Percentiles rank a stretch among this genome's conserved stretches.
phyloP scores from a whole-genome alignment of 2,888 invertebrate genomes.

The Glomeris marginata region DNA sequence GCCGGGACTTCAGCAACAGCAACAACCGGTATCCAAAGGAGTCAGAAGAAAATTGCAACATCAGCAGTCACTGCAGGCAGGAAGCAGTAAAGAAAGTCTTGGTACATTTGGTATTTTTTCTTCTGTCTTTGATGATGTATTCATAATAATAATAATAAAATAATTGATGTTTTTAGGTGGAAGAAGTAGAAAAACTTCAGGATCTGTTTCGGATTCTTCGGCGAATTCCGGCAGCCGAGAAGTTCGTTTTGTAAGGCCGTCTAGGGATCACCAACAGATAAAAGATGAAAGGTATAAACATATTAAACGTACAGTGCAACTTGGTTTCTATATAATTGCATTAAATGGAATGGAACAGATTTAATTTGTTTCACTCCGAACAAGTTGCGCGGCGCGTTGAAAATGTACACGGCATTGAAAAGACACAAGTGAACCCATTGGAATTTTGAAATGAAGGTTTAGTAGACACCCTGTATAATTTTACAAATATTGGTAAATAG shows the following conservation, averaged over 20 bases:
- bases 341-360: no score
- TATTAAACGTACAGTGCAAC: no score
- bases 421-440: no score
- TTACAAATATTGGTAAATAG: no score
- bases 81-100: conserved; percentile 15
- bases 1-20: neutral
- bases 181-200: conserved; percentile 12
- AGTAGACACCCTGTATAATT: no score
- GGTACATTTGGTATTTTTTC: conserved; percentile 9
- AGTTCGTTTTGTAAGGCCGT: conserved; percentile 10
- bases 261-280: conserved; percentile 13
- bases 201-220: conserved; percentile 14
- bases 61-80: conserved; percentile 14
- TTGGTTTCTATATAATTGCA: no score
- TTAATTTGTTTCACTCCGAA: no score
- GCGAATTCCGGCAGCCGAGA: conserved; percentile 10
- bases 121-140: no score
- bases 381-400: no score
- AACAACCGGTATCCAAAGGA: neutral
- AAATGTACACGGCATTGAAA: no score
- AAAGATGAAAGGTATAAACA: conserved; percentile 20
- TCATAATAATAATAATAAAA: neutral
- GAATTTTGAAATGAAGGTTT: no score
- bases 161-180: conserved; percentile 9
- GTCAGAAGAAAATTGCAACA: conserved; percentile 12